Evolutionary conservation across 2,797 vertebrate species (phyloP), one percentile per base, ranked within the genome.

Genomic region (Streptopelia turtur): DNA sequence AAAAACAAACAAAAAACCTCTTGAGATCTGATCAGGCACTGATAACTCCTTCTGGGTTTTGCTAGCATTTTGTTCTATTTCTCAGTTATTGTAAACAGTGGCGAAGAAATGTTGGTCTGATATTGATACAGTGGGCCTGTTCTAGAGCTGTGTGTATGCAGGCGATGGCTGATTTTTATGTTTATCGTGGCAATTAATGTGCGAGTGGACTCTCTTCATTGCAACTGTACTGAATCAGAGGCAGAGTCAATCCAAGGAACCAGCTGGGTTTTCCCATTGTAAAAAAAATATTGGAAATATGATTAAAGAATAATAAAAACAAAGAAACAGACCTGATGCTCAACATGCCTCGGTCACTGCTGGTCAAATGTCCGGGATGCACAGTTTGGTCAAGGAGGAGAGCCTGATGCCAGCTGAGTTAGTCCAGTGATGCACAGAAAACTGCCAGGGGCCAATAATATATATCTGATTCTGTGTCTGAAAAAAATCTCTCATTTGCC

Each of bases 101-200:
- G 79, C 3, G 94, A 92, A 96, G 92, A 96, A 95, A 92, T 47
- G 57, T 47, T 93, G 79, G 77, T 82, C 88, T 66, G 91, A 39
- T 71, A 76, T 52, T 43, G 91, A 83, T 94, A 91, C 49, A 96
- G 78, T 43, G 82, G 84, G 65, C 56, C 64, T 77, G 91, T 89
- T 60, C 31, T 4, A n/a, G 78, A 35, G 61, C 91, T 79, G 64
- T 6, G 35, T 10, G 45, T 6, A 5, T 64, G 87, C 50, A 63
- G 83, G 65, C 68, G 64, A 66, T 35, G 45, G 57, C 31, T 55
- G 63, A n/a, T 59, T 83, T 64, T 95, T 94, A 97, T 96, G 90
- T 97, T 95, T 97, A 97, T 97, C 92, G 39, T 63, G 87, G 71
- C 91, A 97, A 97, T 97, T 97, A 96, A 97, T 96, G 90, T 92